Percentiles rank a stretch among this genome's conserved stretches.
Conservation (phyloP, 2,113 vertebrate species). For the Phylloscopus whistleri region DNA sequence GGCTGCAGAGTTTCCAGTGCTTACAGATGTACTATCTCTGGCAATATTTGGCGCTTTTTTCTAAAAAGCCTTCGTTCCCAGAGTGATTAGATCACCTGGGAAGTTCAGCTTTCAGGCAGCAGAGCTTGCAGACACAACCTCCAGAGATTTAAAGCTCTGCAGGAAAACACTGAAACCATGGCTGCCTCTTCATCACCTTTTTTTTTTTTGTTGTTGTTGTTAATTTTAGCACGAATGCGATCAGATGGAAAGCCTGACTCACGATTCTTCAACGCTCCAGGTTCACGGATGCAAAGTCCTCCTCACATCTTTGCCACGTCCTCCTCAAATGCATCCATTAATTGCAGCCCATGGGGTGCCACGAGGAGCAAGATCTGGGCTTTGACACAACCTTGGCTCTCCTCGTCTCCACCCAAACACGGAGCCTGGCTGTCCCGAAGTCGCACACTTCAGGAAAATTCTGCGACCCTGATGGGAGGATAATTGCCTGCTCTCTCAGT, state of each 20-base stretch:
- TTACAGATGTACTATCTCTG: background rate
- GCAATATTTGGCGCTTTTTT: background rate
- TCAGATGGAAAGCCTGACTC: background rate
- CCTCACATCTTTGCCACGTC: background rate
- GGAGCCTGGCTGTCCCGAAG: background rate
- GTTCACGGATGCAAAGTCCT: background rate
- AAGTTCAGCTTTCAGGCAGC: background rate
- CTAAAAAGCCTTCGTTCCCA: background rate
- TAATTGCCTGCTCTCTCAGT: conserved; percentile 44
- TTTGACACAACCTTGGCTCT: background rate
- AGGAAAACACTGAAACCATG: background rate
- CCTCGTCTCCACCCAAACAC: background rate
- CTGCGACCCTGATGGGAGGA: background rate
- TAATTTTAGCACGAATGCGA: background rate
- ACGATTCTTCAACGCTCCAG: background rate
- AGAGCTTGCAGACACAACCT: background rate
- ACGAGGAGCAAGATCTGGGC: background rate
- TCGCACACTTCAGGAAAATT: background rate
- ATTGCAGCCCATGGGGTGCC: background rate
- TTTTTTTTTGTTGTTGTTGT: background rate
- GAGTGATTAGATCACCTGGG: background rate
- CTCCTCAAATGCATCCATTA: background rate
- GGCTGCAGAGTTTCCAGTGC: background rate
- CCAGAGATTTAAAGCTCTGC: background rate
- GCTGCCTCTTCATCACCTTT: background rate